phyloP scores from a whole-genome alignment of 30 jellyfish, hydroid and myxozoan genomes.

The Aurelia sp. region DNA sequence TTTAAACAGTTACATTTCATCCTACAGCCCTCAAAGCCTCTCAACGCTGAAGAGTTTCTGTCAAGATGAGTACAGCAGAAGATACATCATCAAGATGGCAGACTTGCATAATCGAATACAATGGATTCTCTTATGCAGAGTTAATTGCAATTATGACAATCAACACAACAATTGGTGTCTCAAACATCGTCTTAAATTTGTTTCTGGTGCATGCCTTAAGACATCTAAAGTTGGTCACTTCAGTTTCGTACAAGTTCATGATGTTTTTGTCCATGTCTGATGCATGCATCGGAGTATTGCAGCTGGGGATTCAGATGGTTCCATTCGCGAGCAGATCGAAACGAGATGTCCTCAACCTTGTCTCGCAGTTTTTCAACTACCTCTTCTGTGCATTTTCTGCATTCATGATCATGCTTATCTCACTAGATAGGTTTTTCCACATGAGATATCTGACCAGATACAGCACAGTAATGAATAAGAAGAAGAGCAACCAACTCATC shows the following conservation, averaged over 20 bases:
- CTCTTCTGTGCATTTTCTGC: slow-evolving; percentile 31
- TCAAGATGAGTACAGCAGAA: background rate
- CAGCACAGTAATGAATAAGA: slow-evolving; percentile 15
- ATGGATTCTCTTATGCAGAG: slow-evolving; percentile 4
- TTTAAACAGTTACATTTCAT: too few relatives aligned
- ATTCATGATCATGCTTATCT: slow-evolving; percentile 27
- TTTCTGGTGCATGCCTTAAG: slow-evolving; percentile 42
- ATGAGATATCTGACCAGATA: slow-evolving; percentile 44
- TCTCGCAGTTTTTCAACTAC: slow-evolving; percentile 18
- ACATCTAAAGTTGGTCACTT: background rate
- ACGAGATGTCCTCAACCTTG: slow-evolving; percentile 4
- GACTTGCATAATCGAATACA: slow-evolving; percentile 28
- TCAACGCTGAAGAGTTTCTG: too few relatives aligned
- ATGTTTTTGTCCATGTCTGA: slow-evolving; percentile 43
- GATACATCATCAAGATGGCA: background rate
- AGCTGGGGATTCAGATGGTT: slow-evolving; percentile 22
- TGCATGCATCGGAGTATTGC: slow-evolving; percentile 30
- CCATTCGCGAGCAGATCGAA: slow-evolving; percentile 6
- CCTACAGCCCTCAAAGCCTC: too few relatives aligned
- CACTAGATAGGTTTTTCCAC: slow-evolving; percentile 40
- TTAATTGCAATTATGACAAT: slow-evolving; percentile 1
- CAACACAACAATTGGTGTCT: slow-evolving; percentile 9
- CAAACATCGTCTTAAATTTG: slow-evolving; percentile 21
- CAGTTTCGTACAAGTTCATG: slow-evolving; percentile 33
- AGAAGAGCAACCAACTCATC: background rate